These are phyloP conservation scores for Coreoperca whiteheadi DNA, from an alignment of 2,113 vertebrate genomes.

Conservation along the genomic window DNA sequence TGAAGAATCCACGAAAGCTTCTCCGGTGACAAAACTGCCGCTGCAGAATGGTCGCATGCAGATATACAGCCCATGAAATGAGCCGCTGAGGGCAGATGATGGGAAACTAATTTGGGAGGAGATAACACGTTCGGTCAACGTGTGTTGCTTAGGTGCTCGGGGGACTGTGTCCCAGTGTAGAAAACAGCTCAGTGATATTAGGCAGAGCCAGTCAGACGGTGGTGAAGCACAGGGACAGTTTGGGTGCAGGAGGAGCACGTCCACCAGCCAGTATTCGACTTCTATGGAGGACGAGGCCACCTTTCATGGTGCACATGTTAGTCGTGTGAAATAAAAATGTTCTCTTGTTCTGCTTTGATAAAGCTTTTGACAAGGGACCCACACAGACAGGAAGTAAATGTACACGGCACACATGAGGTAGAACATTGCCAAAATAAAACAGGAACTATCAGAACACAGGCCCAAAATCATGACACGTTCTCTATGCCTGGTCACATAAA, in stretches of 20 bases:
- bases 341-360: too few species aligned
- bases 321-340: background rate
- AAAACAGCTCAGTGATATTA: conserved; percentile 37
- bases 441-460: too few species aligned
- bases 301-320: background rate
- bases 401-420: too few species aligned
- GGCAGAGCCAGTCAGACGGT: conserved; percentile 52
- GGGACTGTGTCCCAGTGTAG: conserved; percentile 23
- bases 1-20: background rate
- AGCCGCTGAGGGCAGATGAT: conserved; percentile 34
- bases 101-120: conserved; percentile 22
- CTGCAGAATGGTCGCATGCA: conserved; percentile 9
- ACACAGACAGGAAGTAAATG: too few species aligned
- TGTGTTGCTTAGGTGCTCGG: conserved; percentile 52
- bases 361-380: too few species aligned
- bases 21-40: conserved; percentile 3
- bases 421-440: too few species aligned
- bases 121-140: conserved; percentile 45
- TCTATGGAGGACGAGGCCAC: background rate
- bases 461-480: too few species aligned
- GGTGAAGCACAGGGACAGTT: conserved; percentile 34
- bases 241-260: conserved; percentile 7
- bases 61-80: background rate
- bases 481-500: background rate
- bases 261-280: conserved; percentile 4